phyloP scores from a whole-genome alignment of 2,888 invertebrate species.

The Sinelater perroti region DNA sequence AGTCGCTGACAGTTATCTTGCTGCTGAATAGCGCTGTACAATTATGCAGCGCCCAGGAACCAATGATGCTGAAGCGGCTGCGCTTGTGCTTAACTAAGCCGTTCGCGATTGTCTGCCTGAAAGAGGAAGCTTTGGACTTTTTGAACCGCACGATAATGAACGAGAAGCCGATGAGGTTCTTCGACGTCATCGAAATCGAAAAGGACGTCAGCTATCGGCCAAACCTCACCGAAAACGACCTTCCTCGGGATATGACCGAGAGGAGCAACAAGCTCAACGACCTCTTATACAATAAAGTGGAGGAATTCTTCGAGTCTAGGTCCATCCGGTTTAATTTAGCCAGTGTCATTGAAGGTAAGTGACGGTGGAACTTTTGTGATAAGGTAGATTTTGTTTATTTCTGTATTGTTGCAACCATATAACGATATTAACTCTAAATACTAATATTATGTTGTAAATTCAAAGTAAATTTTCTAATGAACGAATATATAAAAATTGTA shows the following conservation, averaged over 20 bases:
- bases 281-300: conserved; percentile 57
- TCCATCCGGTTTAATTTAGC: conserved; percentile 58
- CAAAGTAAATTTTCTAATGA: too few species aligned
- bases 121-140: conserved; percentile 55
- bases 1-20: neutral
- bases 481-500: conserved; percentile 10
- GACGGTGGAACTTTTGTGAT: neutral
- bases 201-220: conserved; percentile 55
- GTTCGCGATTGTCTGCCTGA: conserved; percentile 59
- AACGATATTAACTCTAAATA: too few species aligned
- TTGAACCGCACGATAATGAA: conserved; percentile 60
- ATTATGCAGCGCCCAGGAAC: conserved; percentile 11
- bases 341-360: conserved; percentile 53
- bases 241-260: conserved; percentile 65
- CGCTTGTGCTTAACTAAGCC: conserved; percentile 55
- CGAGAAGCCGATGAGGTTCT: conserved; percentile 54
- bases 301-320: conserved; percentile 60
- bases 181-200: conserved; percentile 55
- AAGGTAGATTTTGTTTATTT: too few species aligned
- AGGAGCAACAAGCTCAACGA: conserved; percentile 63
- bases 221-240: conserved; percentile 58
- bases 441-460: too few species aligned
- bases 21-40: neutral
- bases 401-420: too few species aligned
- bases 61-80: conserved; percentile 31